Base-by-base conservation (phyloP, 2,797 vertebrate species). In the Cynodonichthys magdalenae region DNA sequence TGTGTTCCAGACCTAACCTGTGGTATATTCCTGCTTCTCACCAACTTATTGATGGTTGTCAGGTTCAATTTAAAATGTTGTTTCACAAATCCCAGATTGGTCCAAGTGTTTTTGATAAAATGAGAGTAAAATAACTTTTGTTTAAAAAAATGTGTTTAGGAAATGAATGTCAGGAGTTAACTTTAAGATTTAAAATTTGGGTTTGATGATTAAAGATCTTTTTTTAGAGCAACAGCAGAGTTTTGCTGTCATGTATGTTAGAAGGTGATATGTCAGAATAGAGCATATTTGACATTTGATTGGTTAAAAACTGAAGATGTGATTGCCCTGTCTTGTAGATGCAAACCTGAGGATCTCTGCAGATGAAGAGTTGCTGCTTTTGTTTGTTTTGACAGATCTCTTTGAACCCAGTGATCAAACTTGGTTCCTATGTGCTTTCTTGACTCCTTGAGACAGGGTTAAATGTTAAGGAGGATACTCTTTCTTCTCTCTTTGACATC, bases 381-480 rank as follows among this genome's bases (percentile, higher is more conserved):
- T 66, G 63, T 80, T 83, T 85, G 69, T 80, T 85, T 84, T 59
- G 18, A 51, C 42, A 66, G 29, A 63, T 74, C 68, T 68, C 74
- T 84, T 71, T 82, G 77, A 80, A 85, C 82, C 51, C 51, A 45
- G 36, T 41, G 63, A 77, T 78, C 70, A 83, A 82, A 83, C 50
- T 64, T 6, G 50, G 63, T 66, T 75, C 66, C 79, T 66, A 83
- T 66, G 55, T 72, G 69, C 51, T 69, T 74, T 66, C 63, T 70
- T 71, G 52, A 63, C 75, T 83, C 54, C 58, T 66, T 70, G 71
- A 74, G 75, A 81, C 62, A 71, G 65, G 75, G 75, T 63, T 77
- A 80, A 63, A 75, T 80, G 81, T 78, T 50, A 74, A 74, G 65
- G 48, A 36, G 49, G 54, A 67, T 60, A 68, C 75, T 49, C 64